phyloP scores from a whole-genome alignment of 2,797 vertebrate species.

The Chaenodraco wilsoni region DNA sequence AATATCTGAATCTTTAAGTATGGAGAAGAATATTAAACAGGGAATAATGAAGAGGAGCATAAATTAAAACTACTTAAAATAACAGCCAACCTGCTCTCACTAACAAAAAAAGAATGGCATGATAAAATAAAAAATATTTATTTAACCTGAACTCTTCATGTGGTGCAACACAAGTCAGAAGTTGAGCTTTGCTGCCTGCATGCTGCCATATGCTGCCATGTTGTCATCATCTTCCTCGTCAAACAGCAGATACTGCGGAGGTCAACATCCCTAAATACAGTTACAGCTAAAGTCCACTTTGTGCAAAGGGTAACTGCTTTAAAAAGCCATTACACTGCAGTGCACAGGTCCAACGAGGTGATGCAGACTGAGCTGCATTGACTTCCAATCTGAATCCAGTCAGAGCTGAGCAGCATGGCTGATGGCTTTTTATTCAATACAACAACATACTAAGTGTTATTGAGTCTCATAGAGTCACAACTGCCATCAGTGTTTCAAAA shows the following conservation, averaged over 20 bases:
- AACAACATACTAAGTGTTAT: background rate
- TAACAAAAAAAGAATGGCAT: background rate
- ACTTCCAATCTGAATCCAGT: slow-evolving; percentile 45
- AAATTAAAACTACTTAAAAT: too few relatives aligned
- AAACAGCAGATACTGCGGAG: background rate
- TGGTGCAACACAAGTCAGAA: background rate
- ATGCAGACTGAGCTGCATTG: slow-evolving; percentile 2
- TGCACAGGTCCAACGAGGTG: background rate
- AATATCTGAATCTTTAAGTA: background rate
- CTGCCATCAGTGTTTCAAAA: background rate
- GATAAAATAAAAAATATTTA: background rate
- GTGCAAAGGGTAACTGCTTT: slow-evolving; percentile 15
- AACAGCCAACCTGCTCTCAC: background rate
- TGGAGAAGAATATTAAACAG: background rate
- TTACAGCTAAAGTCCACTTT: background rate
- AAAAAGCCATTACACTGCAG: background rate
- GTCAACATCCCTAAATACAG: background rate
- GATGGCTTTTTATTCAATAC: slow-evolving; percentile 37
- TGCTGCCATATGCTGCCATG: background rate
- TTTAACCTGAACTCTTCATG: background rate
- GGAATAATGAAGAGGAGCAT: background rate
- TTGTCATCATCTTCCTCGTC: background rate
- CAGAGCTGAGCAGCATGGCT: slow-evolving; percentile 2
- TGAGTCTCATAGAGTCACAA: background rate
- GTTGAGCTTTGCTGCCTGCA: background rate